Conservation (phyloP, 2,113 vertebrate genomes). For the Charadrius vociferus region DNA sequence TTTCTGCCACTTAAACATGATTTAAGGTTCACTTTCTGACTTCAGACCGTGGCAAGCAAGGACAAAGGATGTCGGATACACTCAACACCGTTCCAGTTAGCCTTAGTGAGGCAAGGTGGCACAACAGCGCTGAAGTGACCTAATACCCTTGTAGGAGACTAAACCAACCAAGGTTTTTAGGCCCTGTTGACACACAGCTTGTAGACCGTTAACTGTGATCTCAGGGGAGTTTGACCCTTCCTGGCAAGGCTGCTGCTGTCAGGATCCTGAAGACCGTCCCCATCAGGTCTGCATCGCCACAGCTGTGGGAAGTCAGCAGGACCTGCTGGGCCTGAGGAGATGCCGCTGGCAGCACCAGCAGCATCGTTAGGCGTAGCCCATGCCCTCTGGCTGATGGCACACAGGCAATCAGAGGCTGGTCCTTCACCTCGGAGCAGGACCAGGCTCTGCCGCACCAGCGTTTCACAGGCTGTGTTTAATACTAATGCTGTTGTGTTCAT, state of each 20-base stretch:
- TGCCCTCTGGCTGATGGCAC: background rate
- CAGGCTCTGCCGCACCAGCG: accelerated
- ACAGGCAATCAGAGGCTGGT: background rate
- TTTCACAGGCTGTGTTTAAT: background rate
- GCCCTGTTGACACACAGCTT: accelerated
- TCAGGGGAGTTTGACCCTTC: background rate
- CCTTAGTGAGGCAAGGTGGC: background rate
- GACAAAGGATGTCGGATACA: background rate
- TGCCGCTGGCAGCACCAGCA: background rate
- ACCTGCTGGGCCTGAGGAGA: background rate
- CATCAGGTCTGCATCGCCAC: background rate
- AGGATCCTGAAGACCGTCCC: background rate
- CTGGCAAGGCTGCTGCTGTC: background rate
- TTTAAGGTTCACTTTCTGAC: background rate
- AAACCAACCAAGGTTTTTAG: background rate
- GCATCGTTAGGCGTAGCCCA: accelerated
- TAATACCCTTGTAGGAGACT: background rate
- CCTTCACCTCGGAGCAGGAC: background rate
- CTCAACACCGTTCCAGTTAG: background rate
- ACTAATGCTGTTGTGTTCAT: background rate
- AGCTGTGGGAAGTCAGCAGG: background rate
- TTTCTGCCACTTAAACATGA: background rate
- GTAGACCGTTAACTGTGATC: background rate
- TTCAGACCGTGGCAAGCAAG: background rate
- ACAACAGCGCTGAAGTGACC: background rate